Evolutionary conservation across 2,888 invertebrate genomes (phyloP).

Genomic region (Drosophila conformis): DNA sequence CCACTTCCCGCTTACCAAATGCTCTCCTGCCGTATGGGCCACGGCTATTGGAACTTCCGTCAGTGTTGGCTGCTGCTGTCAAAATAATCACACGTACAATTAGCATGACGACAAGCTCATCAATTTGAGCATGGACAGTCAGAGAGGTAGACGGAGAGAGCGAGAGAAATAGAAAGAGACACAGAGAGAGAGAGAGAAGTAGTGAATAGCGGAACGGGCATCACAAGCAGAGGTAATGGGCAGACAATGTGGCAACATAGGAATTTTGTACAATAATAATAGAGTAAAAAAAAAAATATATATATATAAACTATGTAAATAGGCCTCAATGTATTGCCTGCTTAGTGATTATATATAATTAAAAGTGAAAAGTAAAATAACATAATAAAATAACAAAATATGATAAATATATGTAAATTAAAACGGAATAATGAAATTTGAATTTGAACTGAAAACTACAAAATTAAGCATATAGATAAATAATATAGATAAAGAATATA

Average conservation of each 20-base stretch:
- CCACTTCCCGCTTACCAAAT: not conserved
- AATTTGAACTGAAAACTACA: not conserved
- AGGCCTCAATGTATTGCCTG: too few species aligned
- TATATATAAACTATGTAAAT: too few species aligned
- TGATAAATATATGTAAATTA: not conserved
- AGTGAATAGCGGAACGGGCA: not conserved
- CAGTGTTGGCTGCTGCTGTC: conserved; percentile 61
- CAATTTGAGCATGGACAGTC: conserved; percentile 64
- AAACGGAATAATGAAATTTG: not conserved
- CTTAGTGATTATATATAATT: not conserved
- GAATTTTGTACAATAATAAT: not conserved
- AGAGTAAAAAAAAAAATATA: too few species aligned
- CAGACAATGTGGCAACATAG: conserved; percentile 22
- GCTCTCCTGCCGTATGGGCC: conserved; percentile 36
- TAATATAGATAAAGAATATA: not conserved
- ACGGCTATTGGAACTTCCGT: conserved; percentile 47
- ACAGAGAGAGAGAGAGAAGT: not conserved
- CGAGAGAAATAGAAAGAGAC: not conserved
- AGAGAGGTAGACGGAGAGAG: not conserved
- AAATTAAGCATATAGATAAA: too few species aligned
- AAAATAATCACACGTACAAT: conserved; percentile 83
- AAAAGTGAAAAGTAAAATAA: not conserved
- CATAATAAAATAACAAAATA: not conserved
- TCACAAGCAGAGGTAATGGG: conserved; percentile 24
- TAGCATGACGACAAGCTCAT: conserved; percentile 79